A percentile compares a stretch with the other conserved stretches of the same genome.
Evolutionary conservation across 2,797 vertebrate genomes (phyloP).

Genomic region (Aldrovandia affinis): DNA sequence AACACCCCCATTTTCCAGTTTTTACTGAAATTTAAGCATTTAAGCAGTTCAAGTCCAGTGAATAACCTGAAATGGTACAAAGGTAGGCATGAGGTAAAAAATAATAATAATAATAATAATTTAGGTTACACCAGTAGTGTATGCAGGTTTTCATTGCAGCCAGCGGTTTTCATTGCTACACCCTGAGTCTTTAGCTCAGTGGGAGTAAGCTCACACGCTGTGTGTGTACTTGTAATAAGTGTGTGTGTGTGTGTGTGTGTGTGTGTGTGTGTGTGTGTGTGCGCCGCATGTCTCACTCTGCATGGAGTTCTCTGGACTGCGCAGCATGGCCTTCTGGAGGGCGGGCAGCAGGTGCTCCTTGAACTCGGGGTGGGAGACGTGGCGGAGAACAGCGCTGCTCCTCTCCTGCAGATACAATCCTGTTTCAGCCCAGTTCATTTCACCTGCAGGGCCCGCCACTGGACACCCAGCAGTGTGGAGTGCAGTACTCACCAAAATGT

Average conservation of each 20-base stretch:
- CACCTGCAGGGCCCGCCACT: neutral
- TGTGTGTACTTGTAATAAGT: neutral
- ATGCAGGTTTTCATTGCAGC: neutral
- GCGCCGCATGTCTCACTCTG: conserved; percentile 79
- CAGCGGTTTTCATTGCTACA: no score
- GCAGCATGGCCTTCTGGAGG: conserved; percentile 91
- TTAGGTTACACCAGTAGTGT: neutral
- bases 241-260: neutral
- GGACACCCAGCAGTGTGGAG: neutral
- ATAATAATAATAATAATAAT: neutral
- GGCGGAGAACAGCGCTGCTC: conserved; percentile 84
- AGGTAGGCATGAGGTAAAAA: no score
- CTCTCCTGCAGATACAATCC: conserved; percentile 75
- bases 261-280: neutral
- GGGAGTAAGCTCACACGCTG: no score
- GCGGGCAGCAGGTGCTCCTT: conserved; percentile 88
- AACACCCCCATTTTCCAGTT: no score
- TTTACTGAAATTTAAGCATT: no score
- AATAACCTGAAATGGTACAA: no score
- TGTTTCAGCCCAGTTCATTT: neutral
- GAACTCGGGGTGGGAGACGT: conserved; percentile 88
- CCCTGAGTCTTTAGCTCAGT: neutral
- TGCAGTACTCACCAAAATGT: conserved; percentile 81
- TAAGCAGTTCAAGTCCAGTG: no score
- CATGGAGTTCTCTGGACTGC: conserved; percentile 94